Base-by-base conservation (phyloP, 2,888 invertebrate genomes). In the Brachyptera putata region DNA sequence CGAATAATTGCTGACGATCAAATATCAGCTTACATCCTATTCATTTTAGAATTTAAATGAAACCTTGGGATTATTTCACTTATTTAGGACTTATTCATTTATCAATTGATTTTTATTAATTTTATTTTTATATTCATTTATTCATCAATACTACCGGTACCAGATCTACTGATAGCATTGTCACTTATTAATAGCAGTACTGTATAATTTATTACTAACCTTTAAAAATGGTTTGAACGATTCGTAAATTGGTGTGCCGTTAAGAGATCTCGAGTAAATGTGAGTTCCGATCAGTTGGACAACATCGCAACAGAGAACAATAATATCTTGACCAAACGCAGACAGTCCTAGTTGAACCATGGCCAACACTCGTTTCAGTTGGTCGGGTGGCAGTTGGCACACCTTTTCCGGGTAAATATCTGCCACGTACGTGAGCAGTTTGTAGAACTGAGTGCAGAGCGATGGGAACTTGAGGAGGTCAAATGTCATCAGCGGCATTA, bases 401-500 rank as follows among this genome's bases (percentile, higher is more conserved):
- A 70, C 62, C 71, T 84, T 84, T 57, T 84, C 82, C 0, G 87
- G 83, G 69, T 84, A 81, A 60, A 84, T 77, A 69, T 87, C 86
- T 65, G 82, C 82, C 50, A 87, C 77, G 67, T 83, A 80, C 21
- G 83, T 78, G 56, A 88, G 76, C 71, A 87, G 79, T 61, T 67
- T 68, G 65, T 68, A 84, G 71, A 81, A 85, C 73, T 84, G 82
- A 30, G 78, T 73, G 70, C 87, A 86, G 30, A 89, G 73, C 1
- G 78, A 77, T 1, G 88, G 87, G 70, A 86, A 85, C 72, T 84
- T 84, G 30, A 91, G 75, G 57, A 89, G 73, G 67, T 87, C 85
- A 50, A 82, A 77, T 41, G 81, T 85, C 83, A 89, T 85, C 61
- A 89, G 73, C 3, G 89, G 87, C 77, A 89, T 83, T 46, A 90